Conservation (phyloP, 1,140 invertebrate genomes). For the Tetraneura akinire region DNA sequence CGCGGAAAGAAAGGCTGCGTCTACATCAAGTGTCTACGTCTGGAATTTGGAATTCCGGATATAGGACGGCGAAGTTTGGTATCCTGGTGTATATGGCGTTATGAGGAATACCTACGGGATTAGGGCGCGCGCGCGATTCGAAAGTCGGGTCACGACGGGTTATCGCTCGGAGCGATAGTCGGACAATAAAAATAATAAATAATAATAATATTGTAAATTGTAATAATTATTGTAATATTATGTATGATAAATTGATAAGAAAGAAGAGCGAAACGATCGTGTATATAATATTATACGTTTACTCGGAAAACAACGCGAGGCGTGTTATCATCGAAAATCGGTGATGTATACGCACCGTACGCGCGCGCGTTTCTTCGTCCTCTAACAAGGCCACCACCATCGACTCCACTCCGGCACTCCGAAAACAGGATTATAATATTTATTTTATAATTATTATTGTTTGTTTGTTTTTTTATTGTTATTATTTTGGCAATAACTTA, state of each 20-base stretch:
- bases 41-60: no score
- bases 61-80: no score
- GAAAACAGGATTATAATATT: constrained; percentile 27
- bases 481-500: constrained; percentile 1
- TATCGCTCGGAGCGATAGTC: no score
- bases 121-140: no score
- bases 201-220: no score
- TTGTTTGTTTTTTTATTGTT: not conserved
- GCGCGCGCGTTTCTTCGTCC: constrained; percentile 28
- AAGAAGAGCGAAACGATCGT: not conserved
- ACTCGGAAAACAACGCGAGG: constrained; percentile 8
- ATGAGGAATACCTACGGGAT: no score
- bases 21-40: no score
- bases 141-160: no score
- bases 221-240: no score
- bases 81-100: no score
- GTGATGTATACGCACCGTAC: not conserved
- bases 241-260: not conserved
- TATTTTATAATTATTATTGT: constrained; percentile 10
- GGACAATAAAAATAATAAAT: no score
- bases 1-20: not conserved
- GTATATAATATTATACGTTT: constrained; percentile 6
- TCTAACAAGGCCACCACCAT: constrained; percentile 39
- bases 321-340: not conserved
- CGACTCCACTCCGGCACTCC: no score